These are phyloP conservation scores for Chiroxiphia lanceolata DNA, from an alignment of 2,797 vertebrate species.

Conservation along the genomic window DNA sequence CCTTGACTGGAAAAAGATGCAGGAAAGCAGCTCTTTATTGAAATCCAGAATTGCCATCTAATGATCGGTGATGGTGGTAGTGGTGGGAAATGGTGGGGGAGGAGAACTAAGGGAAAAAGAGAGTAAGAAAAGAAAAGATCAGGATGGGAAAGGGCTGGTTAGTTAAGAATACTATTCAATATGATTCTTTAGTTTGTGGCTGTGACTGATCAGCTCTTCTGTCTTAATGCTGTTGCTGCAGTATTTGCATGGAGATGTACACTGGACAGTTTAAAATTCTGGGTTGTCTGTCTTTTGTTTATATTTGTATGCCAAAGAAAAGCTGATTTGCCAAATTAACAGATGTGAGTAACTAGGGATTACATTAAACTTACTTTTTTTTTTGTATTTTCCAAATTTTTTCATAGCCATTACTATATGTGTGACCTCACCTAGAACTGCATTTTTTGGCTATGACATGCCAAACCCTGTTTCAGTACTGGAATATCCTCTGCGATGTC, in stretches of 20 bases:
- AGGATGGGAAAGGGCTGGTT: neutral
- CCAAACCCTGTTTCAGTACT: neutral
- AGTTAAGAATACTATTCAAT: neutral
- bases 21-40: neutral
- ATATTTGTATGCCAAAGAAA: neutral
- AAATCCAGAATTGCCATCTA: neutral
- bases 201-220: neutral
- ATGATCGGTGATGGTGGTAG: accelerated
- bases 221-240: neutral
- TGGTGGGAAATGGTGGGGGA: neutral
- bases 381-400: neutral
- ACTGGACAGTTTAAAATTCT: neutral
- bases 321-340: neutral
- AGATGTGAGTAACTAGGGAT: neutral
- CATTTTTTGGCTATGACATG: neutral
- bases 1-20: neutral
- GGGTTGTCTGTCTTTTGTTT: neutral
- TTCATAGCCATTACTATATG: neutral
- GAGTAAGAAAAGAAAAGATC: neutral
- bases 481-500: neutral
- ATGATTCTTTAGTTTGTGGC: neutral
- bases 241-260: neutral
- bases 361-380: neutral
- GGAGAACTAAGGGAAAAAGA: neutral
- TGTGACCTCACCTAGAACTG: neutral